These are phyloP conservation scores for Seira ritae DNA, from an alignment of 2,888 invertebrate species.

Conservation along the genomic window DNA sequence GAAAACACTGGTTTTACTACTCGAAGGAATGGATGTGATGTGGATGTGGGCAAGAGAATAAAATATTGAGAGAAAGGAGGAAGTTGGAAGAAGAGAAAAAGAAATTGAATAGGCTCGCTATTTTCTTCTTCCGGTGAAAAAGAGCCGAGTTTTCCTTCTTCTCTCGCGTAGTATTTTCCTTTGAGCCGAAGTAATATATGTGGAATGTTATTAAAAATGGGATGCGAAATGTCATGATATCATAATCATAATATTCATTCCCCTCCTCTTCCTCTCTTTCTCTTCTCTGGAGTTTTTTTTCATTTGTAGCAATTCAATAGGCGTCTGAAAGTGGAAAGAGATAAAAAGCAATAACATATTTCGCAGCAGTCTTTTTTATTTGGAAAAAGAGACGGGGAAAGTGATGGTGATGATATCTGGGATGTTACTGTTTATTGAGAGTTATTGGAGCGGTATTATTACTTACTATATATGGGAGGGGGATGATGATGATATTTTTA, in stretches of 20 bases:
- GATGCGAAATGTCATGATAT: slow-evolving; percentile 37
- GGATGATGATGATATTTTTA: neutral
- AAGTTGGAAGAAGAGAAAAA: neutral
- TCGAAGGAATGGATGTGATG: neutral
- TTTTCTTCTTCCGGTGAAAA: slow-evolving; percentile 39
- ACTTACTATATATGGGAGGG: neutral
- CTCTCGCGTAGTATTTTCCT: neutral
- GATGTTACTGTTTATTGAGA: slow-evolving; percentile 5
- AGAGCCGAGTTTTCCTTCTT: slow-evolving; percentile 2
- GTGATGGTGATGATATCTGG: neutral
- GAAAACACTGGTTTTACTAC: neutral
- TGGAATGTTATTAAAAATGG: slow-evolving; percentile 58
- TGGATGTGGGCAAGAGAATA: neutral
- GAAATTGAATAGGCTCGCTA: slow-evolving; percentile 24
- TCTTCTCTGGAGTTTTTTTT: neutral
- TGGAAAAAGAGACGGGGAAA: neutral
- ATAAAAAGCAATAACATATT: slow-evolving; percentile 38
- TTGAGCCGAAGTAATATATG: neutral
- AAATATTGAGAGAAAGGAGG: slow-evolving; percentile 10
- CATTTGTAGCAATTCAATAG: slow-evolving; percentile 44
- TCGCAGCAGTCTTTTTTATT: neutral
- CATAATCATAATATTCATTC: slow-evolving; percentile 16
- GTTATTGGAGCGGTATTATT: slow-evolving; percentile 7
- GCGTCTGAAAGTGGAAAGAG: slow-evolving; percentile 9
- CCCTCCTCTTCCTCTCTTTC: neutral